Evolutionary conservation across 2,797 vertebrate genomes (phyloP).

Genomic region (Sebastes kiyomatsui): DNA sequence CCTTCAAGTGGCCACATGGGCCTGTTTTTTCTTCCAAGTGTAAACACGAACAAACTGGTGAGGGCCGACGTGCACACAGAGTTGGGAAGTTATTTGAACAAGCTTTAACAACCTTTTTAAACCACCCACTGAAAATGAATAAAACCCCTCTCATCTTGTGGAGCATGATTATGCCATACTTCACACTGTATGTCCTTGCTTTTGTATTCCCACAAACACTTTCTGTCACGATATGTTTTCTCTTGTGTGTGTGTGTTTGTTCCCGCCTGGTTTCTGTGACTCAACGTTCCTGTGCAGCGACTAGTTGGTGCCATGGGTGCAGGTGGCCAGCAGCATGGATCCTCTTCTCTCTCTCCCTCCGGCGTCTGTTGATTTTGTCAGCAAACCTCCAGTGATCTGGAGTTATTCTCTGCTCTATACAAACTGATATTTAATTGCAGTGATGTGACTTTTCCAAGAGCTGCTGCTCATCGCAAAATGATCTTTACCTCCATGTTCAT

Average conservation of each 20-base stretch:
- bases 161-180: neutral
- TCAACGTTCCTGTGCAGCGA: neutral
- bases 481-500: no score
- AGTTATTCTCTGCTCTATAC: neutral
- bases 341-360: neutral
- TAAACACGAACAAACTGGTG: neutral
- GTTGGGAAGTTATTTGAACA: neutral
- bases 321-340: conserved; percentile 35
- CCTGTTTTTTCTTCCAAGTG: neutral
- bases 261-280: conserved; percentile 2
- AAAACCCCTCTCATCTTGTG: neutral
- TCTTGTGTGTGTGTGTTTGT: neutral
- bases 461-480: no score
- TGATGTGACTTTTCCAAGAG: neutral
- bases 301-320: conserved; percentile 5
- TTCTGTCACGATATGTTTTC: neutral
- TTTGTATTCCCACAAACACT: neutral
- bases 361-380: conserved; percentile 13
- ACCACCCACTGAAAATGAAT: neutral
- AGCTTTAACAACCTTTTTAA: neutral
- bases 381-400: neutral
- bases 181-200: neutral
- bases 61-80: neutral
- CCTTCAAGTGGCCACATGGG: neutral
- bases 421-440: neutral